Conservation (phyloP, 2,113 vertebrate genomes). For the Lasiurus borealis region DNA sequence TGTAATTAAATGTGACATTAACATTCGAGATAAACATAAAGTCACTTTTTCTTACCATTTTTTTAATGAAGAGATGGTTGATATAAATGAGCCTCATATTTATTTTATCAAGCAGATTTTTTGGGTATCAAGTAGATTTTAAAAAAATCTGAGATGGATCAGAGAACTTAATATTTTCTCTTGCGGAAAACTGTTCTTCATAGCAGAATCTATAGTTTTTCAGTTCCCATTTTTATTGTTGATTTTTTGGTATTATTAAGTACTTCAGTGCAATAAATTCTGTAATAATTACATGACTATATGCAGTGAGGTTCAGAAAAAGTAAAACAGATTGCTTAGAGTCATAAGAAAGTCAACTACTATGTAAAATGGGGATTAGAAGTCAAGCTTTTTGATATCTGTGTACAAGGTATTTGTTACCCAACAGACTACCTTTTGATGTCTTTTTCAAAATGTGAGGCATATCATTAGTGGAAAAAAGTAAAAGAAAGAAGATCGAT, state of each 20-base stretch:
- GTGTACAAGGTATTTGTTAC: neutral
- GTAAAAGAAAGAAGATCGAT: neutral
- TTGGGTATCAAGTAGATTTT: neutral
- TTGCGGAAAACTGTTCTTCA: neutral
- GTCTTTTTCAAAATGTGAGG: conserved; percentile 38
- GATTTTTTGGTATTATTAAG: conserved; percentile 5
- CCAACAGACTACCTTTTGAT: neutral
- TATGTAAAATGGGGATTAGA: neutral
- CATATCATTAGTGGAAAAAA: neutral
- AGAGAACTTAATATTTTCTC: conserved; percentile 11
- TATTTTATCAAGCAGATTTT: neutral
- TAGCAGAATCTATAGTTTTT: neutral
- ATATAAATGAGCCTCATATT: conserved; percentile 52
- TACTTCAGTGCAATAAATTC: neutral
- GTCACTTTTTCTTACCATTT: conserved; percentile 55
- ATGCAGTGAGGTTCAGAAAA: neutral
- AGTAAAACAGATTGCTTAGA: neutral
- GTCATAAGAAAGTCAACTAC: neutral
- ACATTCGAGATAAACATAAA: conserved; percentile 78
- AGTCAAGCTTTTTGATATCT: neutral
- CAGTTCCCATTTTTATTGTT: neutral
- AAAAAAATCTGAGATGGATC: neutral
- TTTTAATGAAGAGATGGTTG: conserved; percentile 70
- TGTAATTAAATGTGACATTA: conserved; percentile 80
- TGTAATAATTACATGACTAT: neutral